Percentiles rank a stretch among this genome's conserved stretches.
phyloP scores from a whole-genome alignment of 2,113 vertebrate species.

The Coreoperca whiteheadi region DNA sequence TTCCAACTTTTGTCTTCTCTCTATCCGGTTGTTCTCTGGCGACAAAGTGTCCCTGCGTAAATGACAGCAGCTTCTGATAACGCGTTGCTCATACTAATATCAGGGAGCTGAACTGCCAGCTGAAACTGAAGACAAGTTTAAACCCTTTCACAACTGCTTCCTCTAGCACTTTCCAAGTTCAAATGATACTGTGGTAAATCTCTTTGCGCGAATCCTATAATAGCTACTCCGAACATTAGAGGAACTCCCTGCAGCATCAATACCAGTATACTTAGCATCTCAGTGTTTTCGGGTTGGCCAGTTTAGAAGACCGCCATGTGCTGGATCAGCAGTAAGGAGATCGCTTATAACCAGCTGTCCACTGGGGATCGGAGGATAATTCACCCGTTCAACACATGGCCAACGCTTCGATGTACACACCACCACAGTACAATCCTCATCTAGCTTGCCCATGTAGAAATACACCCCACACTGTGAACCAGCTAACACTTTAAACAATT shows the following conservation, averaged over 20 bases:
- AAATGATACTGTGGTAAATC: slow-evolving; percentile 60
- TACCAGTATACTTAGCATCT: slow-evolving; percentile 16
- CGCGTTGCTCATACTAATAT: slow-evolving; percentile 27
- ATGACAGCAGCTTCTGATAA: neutral
- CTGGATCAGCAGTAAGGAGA: slow-evolving; percentile 42
- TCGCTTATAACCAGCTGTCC: slow-evolving; percentile 44
- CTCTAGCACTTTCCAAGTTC: slow-evolving; percentile 41
- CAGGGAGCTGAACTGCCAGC: slow-evolving; percentile 7
- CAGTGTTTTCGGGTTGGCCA: slow-evolving; percentile 30
- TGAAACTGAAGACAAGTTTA: slow-evolving; percentile 52
- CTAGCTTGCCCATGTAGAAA: neutral
- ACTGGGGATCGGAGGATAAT: slow-evolving; percentile 19
- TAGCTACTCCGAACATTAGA: slow-evolving; percentile 25
- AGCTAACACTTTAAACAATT: neutral
- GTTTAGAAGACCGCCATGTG: slow-evolving; percentile 8
- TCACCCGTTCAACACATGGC: slow-evolving; percentile 20
- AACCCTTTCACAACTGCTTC: slow-evolving; percentile 22
- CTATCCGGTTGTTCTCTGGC: neutral
- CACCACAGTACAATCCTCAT: neutral
- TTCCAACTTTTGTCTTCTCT: neutral
- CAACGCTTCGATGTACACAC: neutral
- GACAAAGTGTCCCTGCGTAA: neutral
- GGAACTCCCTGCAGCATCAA: slow-evolving; percentile 17
- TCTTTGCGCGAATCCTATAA: slow-evolving; percentile 35
- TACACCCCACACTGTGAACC: neutral